Evolutionary conservation across 23 tunicate genomes (phyloP).

Genomic region (Ciona savignyi): DNA sequence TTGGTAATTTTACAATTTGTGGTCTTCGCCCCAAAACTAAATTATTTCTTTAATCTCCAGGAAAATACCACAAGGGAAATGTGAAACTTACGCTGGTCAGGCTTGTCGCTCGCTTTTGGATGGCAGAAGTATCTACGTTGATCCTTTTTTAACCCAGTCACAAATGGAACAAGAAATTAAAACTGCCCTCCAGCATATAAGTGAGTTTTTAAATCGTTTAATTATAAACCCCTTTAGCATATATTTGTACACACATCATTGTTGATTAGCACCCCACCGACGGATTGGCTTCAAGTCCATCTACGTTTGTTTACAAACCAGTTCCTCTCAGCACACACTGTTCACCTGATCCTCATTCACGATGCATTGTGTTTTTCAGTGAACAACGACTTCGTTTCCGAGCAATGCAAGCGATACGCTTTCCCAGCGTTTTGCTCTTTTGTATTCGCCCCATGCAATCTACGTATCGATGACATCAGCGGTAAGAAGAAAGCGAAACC

Average conservation of each 20-base stretch:
- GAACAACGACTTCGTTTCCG: slow-evolving; percentile 37
- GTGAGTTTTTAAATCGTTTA: slow-evolving; percentile 28
- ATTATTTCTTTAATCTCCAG: too few relatives aligned
- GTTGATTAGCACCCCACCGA: too few relatives aligned
- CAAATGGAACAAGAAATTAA: slow-evolving; percentile 41
- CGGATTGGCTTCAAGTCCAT: too few relatives aligned
- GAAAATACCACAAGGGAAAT: slow-evolving; percentile 72
- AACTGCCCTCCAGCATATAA: slow-evolving; percentile 27
- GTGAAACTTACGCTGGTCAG: slow-evolving; percentile 65
- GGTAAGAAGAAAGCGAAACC: slow-evolving; percentile 41
- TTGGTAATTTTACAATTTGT: background rate
- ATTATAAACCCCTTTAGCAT: too few relatives aligned
- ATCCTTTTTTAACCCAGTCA: slow-evolving; percentile 49
- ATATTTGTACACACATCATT: too few relatives aligned
- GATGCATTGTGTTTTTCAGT: slow-evolving; percentile 9
- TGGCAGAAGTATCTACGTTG: slow-evolving; percentile 60
- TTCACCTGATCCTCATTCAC: too few relatives aligned
- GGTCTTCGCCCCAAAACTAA: background rate
- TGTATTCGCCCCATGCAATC: slow-evolving; percentile 63
- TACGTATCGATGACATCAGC: background rate
- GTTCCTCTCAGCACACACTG: too few relatives aligned
- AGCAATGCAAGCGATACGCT: slow-evolving; percentile 58
- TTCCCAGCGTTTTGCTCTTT: slow-evolving; percentile 78
- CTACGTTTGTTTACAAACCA: too few relatives aligned
- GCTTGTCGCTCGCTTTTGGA: slow-evolving; percentile 43